A percentile compares a stretch with the other conserved stretches of the same genome.
Conservation (phyloP, 2,113 vertebrate genomes). For the Geothlypis trichas region DNA sequence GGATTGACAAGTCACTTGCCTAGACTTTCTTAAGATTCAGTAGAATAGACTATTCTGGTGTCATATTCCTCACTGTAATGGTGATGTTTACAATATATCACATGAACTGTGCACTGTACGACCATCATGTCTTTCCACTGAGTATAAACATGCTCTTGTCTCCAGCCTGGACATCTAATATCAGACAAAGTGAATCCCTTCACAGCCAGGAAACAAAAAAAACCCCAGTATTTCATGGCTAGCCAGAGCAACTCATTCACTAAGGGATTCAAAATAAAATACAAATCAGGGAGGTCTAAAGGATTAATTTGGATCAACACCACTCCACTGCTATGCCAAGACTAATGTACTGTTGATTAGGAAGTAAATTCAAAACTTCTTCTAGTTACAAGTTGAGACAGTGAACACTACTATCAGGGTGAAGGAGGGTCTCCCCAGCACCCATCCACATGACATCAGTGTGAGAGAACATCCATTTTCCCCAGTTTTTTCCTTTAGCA, state of each 20-base stretch:
- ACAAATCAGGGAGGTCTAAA: not conserved
- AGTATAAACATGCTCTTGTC: not conserved
- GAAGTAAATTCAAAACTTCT: not conserved
- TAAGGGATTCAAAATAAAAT: not conserved
- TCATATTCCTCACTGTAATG: not conserved
- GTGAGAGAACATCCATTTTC: not conserved
- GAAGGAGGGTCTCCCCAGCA: not conserved
- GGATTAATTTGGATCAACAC: not conserved
- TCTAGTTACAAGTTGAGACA: not conserved
- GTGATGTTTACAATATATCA: not conserved
- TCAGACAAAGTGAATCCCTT: not conserved
- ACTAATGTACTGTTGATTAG: not conserved
- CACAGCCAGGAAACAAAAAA: not conserved
- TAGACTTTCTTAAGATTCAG: not conserved
- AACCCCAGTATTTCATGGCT: not conserved
- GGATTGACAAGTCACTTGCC: not conserved
- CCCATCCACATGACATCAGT: not conserved
- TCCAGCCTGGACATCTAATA: not conserved
- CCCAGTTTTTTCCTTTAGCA: not conserved
- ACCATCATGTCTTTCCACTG: not conserved
- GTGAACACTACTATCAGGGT: rapidly evolving
- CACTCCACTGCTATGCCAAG: not conserved
- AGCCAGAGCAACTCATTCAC: not conserved
- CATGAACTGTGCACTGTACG: not conserved
- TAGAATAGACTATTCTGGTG: not conserved